Evolutionary conservation across 2,113 vertebrate species (phyloP).

Genomic region (Mola mola): DNA sequence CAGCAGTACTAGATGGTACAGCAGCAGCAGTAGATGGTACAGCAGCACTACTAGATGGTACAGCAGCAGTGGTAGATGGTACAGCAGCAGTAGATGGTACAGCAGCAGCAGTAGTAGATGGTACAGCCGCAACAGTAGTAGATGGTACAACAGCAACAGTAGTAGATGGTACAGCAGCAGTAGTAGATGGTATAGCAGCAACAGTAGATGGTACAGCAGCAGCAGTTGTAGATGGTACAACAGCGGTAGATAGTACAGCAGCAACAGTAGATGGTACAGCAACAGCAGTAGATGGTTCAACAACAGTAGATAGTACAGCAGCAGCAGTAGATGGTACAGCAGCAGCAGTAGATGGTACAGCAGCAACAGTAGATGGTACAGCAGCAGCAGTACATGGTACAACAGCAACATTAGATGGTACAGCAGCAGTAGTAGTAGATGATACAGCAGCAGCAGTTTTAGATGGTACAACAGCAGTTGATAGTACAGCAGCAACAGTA

Average conservation of each 20-base stretch:
- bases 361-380: constrained; percentile 8
- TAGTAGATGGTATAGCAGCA: too few relatives aligned
- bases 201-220: constrained; percentile 13
- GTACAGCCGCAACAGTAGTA: too few relatives aligned
- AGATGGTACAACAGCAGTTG: too few relatives aligned
- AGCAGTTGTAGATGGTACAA: background rate
- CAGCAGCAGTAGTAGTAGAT: constrained; percentile 6
- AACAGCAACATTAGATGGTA: constrained; percentile 5
- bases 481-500: constrained; percentile 6
- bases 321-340: constrained; percentile 7
- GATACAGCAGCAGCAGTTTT: constrained; percentile 15
- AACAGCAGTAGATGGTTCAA: constrained; percentile 11
- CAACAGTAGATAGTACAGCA: constrained; percentile 6
- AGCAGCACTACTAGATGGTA: too few relatives aligned
- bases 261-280: constrained; percentile 3
- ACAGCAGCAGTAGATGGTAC: background rate
- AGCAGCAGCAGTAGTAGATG: background rate
- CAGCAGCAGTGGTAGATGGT: background rate
- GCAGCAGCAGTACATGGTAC: too few relatives aligned
- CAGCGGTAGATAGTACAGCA: too few relatives aligned
- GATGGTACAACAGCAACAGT: constrained; percentile 9
- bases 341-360: constrained; percentile 1
- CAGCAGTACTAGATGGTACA: too few relatives aligned
- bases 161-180: constrained; percentile 14
- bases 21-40: too few relatives aligned